Evolutionary conservation across 2,888 invertebrate genomes (phyloP).

Genomic region (Heliconius cydno): DNA sequence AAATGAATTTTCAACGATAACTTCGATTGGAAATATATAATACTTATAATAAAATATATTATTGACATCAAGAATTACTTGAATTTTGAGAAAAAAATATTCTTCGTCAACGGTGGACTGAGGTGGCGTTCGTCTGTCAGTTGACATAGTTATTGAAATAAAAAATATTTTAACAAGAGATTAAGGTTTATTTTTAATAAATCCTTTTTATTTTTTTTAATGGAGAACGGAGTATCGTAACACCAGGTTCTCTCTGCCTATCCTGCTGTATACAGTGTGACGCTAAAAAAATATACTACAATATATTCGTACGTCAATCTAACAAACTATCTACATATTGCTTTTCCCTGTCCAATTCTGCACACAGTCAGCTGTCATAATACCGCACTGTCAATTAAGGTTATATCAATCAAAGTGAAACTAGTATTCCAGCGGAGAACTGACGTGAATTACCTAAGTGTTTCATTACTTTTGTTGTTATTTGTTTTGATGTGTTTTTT

Average conservation of each 20-base stretch:
- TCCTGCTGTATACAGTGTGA: too few species aligned
- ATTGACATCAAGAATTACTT: neutral
- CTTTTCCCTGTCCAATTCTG: slow-evolving; percentile 19
- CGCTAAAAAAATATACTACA: neutral
- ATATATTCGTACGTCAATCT: neutral
- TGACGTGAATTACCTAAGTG: neutral
- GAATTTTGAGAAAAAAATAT: neutral
- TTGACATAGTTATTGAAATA: too few species aligned
- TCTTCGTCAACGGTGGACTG: too few species aligned
- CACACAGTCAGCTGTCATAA: slow-evolving; percentile 29
- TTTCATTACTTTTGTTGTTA: neutral
- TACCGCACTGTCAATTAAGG: slow-evolving; percentile 34
- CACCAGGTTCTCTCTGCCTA: too few species aligned
- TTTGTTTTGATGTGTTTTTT: neutral
- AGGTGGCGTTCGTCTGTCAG: too few species aligned
- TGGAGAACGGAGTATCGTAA: too few species aligned
- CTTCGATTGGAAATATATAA: neutral
- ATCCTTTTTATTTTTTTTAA: too few species aligned
- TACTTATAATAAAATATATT: too few species aligned
- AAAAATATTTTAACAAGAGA: too few species aligned
- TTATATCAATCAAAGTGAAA: slow-evolving; percentile 26
- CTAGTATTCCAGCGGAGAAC: neutral
- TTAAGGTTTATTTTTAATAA: too few species aligned
- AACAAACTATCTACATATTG: slow-evolving; percentile 22
- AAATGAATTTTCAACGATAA: neutral